Conservation (phyloP, 2,888 invertebrate genomes). For the Caenorhabditis becei region DNA sequence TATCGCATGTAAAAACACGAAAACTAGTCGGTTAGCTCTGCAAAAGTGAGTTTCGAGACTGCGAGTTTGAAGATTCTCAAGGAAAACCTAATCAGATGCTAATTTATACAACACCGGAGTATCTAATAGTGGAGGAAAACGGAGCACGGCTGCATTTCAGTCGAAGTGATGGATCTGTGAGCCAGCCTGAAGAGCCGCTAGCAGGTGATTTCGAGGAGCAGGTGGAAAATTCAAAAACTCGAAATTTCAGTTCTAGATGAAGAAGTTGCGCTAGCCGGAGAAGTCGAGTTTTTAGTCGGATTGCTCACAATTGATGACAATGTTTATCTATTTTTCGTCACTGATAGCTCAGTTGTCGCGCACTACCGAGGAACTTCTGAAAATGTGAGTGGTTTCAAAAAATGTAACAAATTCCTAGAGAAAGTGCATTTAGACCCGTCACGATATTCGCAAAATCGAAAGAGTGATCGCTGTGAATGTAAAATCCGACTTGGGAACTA, state of each 20-base stretch:
- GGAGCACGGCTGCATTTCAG: conserved; percentile 43
- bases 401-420: too few species aligned
- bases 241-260: conserved; percentile 26
- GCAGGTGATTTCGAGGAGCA: background rate
- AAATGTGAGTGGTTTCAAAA: conserved; percentile 19
- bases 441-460: conserved; percentile 52
- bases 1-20: background rate
- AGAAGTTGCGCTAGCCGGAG: conserved; percentile 50
- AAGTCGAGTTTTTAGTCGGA: conserved; percentile 71
- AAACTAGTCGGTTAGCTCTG: background rate
- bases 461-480: conserved; percentile 45
- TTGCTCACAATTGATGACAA: conserved; percentile 63
- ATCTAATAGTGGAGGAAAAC: conserved; percentile 45
- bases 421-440: conserved; percentile 35
- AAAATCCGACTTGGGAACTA: conserved; percentile 27
- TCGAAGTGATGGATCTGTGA: conserved; percentile 35
- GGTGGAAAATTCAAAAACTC: background rate
- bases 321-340: conserved; percentile 69
- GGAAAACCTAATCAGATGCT: conserved; percentile 40
- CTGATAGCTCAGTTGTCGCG: conserved; percentile 65
- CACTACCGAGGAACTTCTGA: conserved; percentile 52
- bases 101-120: conserved; percentile 40
- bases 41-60: conserved; percentile 18
- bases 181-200: conserved; percentile 23
- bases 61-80: background rate